These are phyloP conservation scores for Drosophila ananassae DNA, from an alignment of 1,140 invertebrate genomes.

Conservation along the genomic window DNA sequence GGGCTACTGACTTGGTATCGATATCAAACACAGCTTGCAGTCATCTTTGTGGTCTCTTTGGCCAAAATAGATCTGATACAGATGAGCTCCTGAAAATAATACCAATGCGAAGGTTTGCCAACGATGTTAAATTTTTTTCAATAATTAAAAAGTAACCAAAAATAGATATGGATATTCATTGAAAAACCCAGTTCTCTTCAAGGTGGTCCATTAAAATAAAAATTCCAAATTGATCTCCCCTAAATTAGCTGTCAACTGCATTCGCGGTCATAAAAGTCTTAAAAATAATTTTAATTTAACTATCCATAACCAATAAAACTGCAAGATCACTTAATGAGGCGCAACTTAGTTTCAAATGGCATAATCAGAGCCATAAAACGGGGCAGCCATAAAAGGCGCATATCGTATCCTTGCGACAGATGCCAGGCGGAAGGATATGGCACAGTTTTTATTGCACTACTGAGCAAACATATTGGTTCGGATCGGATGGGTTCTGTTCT, in stretches of 20 bases:
- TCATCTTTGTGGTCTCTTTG: conserved; percentile 51
- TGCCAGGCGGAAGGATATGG: conserved; percentile 67
- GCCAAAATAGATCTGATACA: conserved; percentile 4
- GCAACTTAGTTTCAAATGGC: conserved; percentile 57
- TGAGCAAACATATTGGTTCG: conserved; percentile 55
- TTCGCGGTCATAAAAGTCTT: conserved; percentile 34
- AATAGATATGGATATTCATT: neutral
- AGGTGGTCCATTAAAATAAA: conserved; percentile 12
- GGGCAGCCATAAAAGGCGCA: conserved; percentile 21
- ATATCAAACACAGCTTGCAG: conserved; percentile 61
- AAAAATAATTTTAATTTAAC: conserved; percentile 24
- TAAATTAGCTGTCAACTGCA: conserved; percentile 21
- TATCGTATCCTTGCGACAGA: conserved; percentile 45
- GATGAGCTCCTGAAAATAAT: conserved; percentile 5
- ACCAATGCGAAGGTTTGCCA: neutral
- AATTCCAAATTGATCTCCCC: conserved; percentile 1
- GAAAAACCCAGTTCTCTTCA: neutral
- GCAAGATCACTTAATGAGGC: conserved; percentile 56
- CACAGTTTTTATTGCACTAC: conserved; percentile 61
- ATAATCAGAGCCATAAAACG: conserved; percentile 69
- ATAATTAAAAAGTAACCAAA: neutral
- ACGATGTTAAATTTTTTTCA: neutral
- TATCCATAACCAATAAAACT: conserved; percentile 49
- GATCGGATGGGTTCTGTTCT: conserved; percentile 12
- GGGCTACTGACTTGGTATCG: conserved; percentile 45